A percentile compares a stretch with the other conserved stretches of the same genome.
phyloP scores from a whole-genome alignment of 2,797 vertebrate genomes.

The Tarsius wallacei region DNA sequence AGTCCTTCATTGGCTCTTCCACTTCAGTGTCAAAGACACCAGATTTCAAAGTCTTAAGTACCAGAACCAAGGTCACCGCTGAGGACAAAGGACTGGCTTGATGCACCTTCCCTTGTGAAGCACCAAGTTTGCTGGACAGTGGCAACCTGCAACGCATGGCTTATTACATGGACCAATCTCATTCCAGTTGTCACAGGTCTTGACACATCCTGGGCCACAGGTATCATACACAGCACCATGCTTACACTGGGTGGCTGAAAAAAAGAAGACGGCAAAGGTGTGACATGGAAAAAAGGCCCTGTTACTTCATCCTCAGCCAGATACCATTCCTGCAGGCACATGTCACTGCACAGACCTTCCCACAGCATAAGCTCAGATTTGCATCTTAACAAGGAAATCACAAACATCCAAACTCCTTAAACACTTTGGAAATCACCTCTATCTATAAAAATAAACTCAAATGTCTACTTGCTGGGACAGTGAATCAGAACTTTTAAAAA shows the following conservation, averaged over 20 bases:
- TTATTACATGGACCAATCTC: slow-evolving; percentile 97
- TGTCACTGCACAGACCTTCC: not conserved
- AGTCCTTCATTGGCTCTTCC: slow-evolving; percentile 88
- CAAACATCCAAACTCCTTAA: not conserved
- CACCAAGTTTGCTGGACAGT: slow-evolving; percentile 97
- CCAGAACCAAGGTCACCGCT: slow-evolving; percentile 94
- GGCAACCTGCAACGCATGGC: slow-evolving; percentile 97
- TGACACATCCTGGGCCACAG: slow-evolving; percentile 97
- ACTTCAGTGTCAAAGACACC: slow-evolving; percentile 67
- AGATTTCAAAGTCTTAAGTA: slow-evolving; percentile 80
- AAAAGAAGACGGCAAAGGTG: slow-evolving; percentile 56
- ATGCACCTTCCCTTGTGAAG: slow-evolving; percentile 97
- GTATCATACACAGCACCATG: slow-evolving; percentile 97
- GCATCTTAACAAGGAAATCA: not conserved
- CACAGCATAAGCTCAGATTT: not conserved
- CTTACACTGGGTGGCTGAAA: slow-evolving; percentile 97
- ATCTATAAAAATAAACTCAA: not conserved
- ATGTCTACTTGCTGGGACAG: not conserved
- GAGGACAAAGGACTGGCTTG: slow-evolving; percentile 96
- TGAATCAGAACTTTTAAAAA: slow-evolving; percentile 11
- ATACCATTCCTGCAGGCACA: not conserved
- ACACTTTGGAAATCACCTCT: not conserved
- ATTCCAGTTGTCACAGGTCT: slow-evolving; percentile 99
- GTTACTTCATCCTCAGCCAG: not conserved
- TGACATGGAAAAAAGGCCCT: not conserved